Percentiles rank a stretch among this genome's conserved stretches.
Conservation (phyloP, 2,888 invertebrate species). For the Leistus spinibarbis region DNA sequence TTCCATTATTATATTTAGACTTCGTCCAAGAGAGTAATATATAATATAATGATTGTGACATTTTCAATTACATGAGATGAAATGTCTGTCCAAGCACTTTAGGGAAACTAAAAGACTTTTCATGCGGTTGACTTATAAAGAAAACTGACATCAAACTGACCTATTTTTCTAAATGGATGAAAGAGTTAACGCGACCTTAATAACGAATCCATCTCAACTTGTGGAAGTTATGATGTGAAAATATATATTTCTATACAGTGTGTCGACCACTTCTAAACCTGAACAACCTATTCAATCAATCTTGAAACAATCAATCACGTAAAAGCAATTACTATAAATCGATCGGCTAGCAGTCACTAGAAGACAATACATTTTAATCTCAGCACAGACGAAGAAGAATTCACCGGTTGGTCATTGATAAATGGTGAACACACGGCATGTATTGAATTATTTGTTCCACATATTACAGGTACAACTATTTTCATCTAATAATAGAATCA, state of each 20-base stretch:
- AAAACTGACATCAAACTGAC: too few species aligned
- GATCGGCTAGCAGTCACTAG: background rate
- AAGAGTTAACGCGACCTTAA: too few species aligned
- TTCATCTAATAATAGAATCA: background rate
- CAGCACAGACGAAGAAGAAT: background rate
- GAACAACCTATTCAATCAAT: background rate
- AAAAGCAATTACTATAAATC: background rate
- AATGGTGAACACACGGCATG: background rate
- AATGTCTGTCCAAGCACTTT: too few species aligned
- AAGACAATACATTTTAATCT: background rate
- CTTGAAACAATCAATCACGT: background rate
- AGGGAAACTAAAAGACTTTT: too few species aligned
- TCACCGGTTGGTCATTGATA: background rate
- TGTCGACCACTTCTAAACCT: background rate
- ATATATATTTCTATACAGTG: background rate
- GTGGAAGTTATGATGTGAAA: too few species aligned
- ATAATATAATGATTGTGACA: too few species aligned
- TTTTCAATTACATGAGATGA: too few species aligned
- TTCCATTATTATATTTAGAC: too few species aligned
- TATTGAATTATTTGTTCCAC: background rate
- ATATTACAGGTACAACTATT: background rate
- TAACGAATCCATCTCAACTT: too few species aligned
- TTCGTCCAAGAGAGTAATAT: too few species aligned
- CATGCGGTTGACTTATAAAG: too few species aligned
- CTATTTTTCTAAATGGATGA: too few species aligned